A percentile compares a stretch with the other conserved stretches of the same genome.
phyloP scores from a whole-genome alignment of 2,113 vertebrate species.

The Amia ocellicauda region DNA sequence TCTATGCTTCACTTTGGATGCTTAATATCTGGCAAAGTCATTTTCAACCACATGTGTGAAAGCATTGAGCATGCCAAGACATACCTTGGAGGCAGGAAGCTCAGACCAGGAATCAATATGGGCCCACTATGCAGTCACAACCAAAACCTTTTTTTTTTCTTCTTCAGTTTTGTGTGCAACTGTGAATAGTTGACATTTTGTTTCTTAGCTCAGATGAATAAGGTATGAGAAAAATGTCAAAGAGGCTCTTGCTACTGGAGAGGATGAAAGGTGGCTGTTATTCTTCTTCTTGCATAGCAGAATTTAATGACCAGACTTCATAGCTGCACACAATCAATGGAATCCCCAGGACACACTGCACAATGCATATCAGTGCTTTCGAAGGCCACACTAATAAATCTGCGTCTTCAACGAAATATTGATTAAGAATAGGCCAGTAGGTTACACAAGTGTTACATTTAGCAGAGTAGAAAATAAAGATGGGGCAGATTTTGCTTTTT shows the following conservation, averaged over 20 bases:
- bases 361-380: conserved; percentile 16
- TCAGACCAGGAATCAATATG: not conserved
- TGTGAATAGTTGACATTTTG: not conserved
- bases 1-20: not conserved
- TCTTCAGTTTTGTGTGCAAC: not conserved
- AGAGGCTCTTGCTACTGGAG: no score
- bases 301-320: no score
- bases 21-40: not conserved
- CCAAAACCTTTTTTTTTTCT: not conserved
- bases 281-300: no score
- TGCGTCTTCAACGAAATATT: not conserved
- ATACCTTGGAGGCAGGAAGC: not conserved
- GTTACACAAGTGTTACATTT: not conserved
- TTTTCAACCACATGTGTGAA: not conserved
- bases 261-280: no score
- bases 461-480: no score
- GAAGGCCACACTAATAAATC: conserved; percentile 51
- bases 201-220: not conserved
- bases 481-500: no score
- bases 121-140: conserved; percentile 1
- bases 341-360: no score
- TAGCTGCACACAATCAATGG: no score
- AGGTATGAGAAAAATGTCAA: not conserved
- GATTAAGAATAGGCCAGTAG: not conserved
- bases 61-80: not conserved